phyloP scores from a whole-genome alignment of 2,797 vertebrate genomes.

The Falco cherrug region DNA sequence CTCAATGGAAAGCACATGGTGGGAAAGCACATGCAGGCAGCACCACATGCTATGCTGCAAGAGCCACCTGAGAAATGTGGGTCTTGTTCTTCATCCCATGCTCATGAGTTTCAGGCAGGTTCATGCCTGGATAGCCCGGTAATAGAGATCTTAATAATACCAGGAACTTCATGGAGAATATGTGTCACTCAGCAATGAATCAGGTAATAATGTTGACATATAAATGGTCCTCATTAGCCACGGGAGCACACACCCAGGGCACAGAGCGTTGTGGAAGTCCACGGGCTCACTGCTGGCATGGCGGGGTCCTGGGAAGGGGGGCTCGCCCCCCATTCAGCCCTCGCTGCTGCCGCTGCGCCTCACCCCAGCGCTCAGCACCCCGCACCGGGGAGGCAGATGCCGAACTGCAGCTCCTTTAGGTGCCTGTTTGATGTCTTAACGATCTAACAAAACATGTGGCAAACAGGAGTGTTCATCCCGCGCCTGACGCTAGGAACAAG shows the following conservation, averaged over 20 bases:
- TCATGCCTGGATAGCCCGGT: not conserved
- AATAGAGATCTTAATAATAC: not conserved
- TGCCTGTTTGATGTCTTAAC: not conserved
- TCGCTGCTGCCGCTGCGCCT: not conserved
- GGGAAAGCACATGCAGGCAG: not conserved
- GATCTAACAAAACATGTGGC: not conserved
- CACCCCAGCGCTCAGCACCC: not conserved
- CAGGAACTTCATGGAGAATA: not conserved
- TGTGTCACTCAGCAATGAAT: not conserved
- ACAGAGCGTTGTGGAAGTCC: not conserved
- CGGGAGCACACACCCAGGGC: not conserved
- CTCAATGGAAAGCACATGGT: rapidly evolving
- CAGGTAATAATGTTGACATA: not conserved
- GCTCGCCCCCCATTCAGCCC: no score
- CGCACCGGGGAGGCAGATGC: rapidly evolving
- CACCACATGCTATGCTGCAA: rapidly evolving
- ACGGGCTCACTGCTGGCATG: rapidly evolving
- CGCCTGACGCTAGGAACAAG: rapidly evolving
- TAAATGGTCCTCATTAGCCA: not conserved
- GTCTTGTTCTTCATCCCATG: not conserved
- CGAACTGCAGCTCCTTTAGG: not conserved
- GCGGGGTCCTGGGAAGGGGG: not conserved
- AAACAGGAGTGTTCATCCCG: not conserved
- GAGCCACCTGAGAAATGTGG: not conserved
- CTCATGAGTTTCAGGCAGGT: not conserved